phyloP scores from a whole-genome alignment of 2,888 invertebrate species.

The Crioceris asparagi region DNA sequence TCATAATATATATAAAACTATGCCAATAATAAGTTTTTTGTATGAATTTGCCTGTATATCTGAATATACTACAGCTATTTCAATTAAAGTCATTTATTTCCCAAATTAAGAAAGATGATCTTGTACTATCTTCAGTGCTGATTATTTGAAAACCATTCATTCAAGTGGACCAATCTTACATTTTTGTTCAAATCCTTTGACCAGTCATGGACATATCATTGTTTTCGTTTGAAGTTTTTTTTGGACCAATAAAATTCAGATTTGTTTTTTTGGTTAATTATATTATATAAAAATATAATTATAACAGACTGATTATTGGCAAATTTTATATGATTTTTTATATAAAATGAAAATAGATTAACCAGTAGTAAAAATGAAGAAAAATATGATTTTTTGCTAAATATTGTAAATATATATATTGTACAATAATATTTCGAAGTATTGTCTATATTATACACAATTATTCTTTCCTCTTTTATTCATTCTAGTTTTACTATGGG shows the following conservation, averaged over 20 bases:
- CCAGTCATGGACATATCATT: slow-evolving; percentile 15
- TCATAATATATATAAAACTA: slow-evolving; percentile 30
- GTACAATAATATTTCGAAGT: slow-evolving; percentile 37
- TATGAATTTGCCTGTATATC: neutral
- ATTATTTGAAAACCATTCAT: no score
- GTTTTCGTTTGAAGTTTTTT: slow-evolving; percentile 10
- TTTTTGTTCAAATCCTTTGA: neutral
- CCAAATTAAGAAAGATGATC: no score
- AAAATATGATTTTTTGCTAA: slow-evolving; percentile 35
- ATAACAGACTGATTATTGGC: slow-evolving; percentile 33
- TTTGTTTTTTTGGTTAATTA: slow-evolving; percentile 3
- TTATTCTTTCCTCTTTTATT: slow-evolving; percentile 24
- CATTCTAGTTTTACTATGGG: slow-evolving; percentile 27
- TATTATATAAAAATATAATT: no score
- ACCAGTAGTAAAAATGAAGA: slow-evolving; percentile 27
- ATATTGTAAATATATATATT: slow-evolving; percentile 38
- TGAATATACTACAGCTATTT: no score
- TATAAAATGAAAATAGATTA: slow-evolving; percentile 30
- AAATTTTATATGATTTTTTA: slow-evolving; percentile 32
- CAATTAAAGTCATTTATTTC: no score
- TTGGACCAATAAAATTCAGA: slow-evolving; percentile 13
- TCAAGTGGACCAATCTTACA: no score
- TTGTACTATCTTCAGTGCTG: no score
- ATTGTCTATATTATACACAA: slow-evolving; percentile 33
- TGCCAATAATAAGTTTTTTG: slow-evolving; percentile 34